Evolutionary conservation across 1,140 invertebrate genomes (phyloP).

Genomic region (Drosophila biarmipes): DNA sequence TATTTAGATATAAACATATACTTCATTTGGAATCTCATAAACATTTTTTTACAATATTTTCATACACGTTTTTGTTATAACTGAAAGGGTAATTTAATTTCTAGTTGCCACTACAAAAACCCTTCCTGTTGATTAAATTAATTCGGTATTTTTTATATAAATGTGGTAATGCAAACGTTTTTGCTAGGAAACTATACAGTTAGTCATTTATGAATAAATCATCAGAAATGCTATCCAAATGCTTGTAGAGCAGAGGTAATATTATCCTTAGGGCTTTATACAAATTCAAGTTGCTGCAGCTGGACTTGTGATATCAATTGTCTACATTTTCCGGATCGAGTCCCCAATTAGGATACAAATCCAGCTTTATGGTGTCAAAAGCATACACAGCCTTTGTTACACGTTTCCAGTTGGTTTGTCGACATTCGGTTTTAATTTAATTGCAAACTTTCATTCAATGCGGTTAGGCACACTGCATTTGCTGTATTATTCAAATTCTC

Average conservation of each 20-base stretch:
- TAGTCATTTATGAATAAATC: too few species aligned
- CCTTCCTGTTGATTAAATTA: background rate
- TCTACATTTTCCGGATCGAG: background rate
- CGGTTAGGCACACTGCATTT: slow-evolving; percentile 26
- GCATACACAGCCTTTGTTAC: background rate
- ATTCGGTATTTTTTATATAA: background rate
- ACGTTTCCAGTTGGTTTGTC: background rate
- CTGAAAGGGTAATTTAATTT: background rate
- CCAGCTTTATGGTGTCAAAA: background rate
- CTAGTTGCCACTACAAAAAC: background rate
- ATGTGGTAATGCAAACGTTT: background rate
- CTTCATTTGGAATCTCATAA: too few species aligned
- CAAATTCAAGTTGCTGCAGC: background rate
- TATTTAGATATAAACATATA: too few species aligned
- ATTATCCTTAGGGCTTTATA: too few species aligned
- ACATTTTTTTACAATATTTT: background rate
- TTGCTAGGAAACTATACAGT: too few species aligned
- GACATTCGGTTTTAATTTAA: slow-evolving; percentile 26
- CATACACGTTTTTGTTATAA: background rate
- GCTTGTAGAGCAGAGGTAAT: too few species aligned
- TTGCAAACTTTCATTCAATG: slow-evolving; percentile 41
- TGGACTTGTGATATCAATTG: background rate
- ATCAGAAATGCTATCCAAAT: too few species aligned
- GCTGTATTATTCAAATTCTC: slow-evolving; percentile 38
- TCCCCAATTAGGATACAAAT: background rate